Evolutionary conservation across 2,113 vertebrate genomes (phyloP), one percentile per base, ranked within the genome.

Genomic region (Sterrhoptilus dennistouni): DNA sequence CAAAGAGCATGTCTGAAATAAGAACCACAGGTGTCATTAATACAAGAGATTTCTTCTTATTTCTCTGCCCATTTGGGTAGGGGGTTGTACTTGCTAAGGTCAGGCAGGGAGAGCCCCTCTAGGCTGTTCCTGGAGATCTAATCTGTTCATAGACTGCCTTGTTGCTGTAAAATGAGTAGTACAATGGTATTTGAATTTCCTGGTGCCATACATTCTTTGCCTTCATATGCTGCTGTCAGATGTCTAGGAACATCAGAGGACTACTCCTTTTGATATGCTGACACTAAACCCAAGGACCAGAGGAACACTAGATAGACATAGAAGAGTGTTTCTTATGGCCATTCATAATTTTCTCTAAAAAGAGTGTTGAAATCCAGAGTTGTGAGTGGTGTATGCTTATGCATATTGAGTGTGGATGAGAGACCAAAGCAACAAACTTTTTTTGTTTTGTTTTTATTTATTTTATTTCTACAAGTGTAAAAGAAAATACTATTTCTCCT

Each of bases 1-100:
- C 40, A 94, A 93, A 47, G n/a, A 89, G 14, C 33, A 11, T 82
- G 66, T 76, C 49, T 91, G 84, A 94, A 95, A 56, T 83, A 75
- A 80, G 52, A 95, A 74, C 80, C 71, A 63, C 35, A 90, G 52
- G 33, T 56, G 36, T 88, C 49, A 83, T 64, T 89, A 92, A 82
- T 60, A 35, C 35, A 79, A 94, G 80, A 70, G 19, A 54, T 64
- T 79, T 54, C 63, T 83, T 61, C 56, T 70, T 86, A 33, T 13
- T 94, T 93, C 60, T 76, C 56, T 85, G 12, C 49, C 40, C 11
- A 5, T 84, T 81, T 68, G 75, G 25, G 68, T 80, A 83, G 68
- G 23, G 29, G 23, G 25, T 91, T 50, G 50, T 53, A 54, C 38
- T 66, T 87, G n/a, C 42, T 66, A 42, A 45, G 47, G 44, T 92